Conservation (phyloP, 2,797 vertebrate species). For the Bradypodion ventrale region DNA sequence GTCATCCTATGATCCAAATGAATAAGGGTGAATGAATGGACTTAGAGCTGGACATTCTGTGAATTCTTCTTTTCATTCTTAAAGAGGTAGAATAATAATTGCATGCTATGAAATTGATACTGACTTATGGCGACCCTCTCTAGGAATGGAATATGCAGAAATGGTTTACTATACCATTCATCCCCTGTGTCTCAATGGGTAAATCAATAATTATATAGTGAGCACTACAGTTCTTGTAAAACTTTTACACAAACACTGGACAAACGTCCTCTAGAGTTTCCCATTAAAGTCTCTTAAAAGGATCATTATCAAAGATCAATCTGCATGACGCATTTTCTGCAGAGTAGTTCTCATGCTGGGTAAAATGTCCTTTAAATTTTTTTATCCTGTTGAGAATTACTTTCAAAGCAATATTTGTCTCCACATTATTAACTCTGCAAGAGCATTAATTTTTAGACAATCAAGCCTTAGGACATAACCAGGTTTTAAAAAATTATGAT, state of each 20-base stretch:
- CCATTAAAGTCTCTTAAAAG: constrained; percentile 4
- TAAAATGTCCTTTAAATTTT: not conserved
- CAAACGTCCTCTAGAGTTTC: constrained; percentile 16
- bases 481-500: not conserved
- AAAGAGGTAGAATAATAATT: too few species aligned
- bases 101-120: too few species aligned
- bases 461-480: not conserved
- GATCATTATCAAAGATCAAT: not conserved
- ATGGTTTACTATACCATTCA: too few species aligned
- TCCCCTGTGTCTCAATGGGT: not conserved
- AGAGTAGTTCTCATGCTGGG: not conserved
- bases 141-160: too few species aligned
- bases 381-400: constrained; percentile 9
- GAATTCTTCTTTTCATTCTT: too few species aligned
- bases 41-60: not conserved
- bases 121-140: too few species aligned
- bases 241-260: not conserved
- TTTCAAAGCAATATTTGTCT: not conserved
- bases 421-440: not conserved
- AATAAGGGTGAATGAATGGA: not conserved
- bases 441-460: not conserved
- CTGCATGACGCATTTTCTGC: rapidly evolving
- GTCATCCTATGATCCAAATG: not conserved
- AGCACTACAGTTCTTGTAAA: not conserved
- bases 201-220: not conserved